These are phyloP conservation scores for Apotomis turbidana DNA, from an alignment of 2,888 invertebrate genomes.

Conservation along the genomic window DNA sequence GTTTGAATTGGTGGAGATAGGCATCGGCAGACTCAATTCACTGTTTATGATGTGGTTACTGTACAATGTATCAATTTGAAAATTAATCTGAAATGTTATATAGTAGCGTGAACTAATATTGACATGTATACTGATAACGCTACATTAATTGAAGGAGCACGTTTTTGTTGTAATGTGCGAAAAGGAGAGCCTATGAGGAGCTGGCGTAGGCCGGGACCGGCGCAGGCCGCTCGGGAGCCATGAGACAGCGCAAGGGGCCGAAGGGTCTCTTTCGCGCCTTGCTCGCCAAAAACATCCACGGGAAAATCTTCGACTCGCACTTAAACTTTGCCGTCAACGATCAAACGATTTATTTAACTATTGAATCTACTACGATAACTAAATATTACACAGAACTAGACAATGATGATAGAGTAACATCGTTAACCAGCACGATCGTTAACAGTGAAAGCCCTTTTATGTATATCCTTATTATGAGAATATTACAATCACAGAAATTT, in stretches of 20 bases:
- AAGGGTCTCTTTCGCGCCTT: conserved; percentile 21
- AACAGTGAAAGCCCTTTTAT: neutral
- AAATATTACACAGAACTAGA: neutral
- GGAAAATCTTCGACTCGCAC: neutral
- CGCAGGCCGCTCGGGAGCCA: conserved; percentile 16
- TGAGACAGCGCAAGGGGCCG: conserved; percentile 16
- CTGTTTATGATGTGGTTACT: neutral
- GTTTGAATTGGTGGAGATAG: conserved; percentile 3
- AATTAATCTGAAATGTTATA: neutral
- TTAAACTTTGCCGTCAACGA: conserved; percentile 50
- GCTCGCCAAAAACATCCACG: neutral
- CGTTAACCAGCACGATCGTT: neutral
- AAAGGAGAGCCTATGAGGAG: conserved; percentile 15
- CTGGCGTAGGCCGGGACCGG: conserved; percentile 25
- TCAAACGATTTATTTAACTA: conserved; percentile 61
- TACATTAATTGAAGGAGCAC: conserved; percentile 7
- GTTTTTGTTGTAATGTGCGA: conserved; percentile 15
- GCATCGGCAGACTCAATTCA: neutral
- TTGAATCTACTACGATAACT: too few species aligned
- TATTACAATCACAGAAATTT: neutral
- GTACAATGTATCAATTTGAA: neutral
- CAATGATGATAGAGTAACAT: neutral
- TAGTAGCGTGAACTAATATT: too few species aligned
- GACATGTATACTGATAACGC: neutral
- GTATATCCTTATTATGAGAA: neutral